These are phyloP conservation scores for Thymelicus sylvestris DNA, from an alignment of 2,888 invertebrate genomes.

Conservation along the genomic window DNA sequence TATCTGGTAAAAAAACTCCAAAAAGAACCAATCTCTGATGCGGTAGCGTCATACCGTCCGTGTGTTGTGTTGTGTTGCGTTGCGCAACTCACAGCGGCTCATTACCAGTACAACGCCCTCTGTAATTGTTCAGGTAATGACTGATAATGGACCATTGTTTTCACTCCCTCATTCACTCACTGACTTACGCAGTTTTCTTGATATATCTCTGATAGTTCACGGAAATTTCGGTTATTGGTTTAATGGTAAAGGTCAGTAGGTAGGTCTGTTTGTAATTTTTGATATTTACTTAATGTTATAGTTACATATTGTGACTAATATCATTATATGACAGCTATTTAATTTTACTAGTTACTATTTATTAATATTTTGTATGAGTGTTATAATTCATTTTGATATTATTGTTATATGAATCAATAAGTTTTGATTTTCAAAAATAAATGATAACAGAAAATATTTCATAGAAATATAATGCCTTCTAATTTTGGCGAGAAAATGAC, in stretches of 20 bases:
- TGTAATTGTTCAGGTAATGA: conserved; percentile 61
- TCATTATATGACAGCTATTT: too few species aligned
- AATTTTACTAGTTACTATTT: too few species aligned
- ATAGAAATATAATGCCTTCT: too few species aligned
- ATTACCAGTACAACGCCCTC: conserved; percentile 55
- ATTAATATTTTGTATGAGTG: too few species aligned
- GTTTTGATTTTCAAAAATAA: too few species aligned
- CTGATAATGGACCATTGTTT: conserved; percentile 60
- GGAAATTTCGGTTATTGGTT: conserved; percentile 6
- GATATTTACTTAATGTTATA: too few species aligned
- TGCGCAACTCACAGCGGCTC: conserved; percentile 35
- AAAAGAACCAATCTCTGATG: neutral
- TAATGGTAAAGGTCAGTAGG: neutral
- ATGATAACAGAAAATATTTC: too few species aligned
- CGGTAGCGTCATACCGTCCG: too few species aligned
- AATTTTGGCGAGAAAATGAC: conserved; percentile 9
- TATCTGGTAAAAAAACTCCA: neutral
- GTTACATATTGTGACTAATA: too few species aligned
- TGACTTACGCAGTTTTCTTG: conserved; percentile 1
- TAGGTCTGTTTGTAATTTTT: too few species aligned
- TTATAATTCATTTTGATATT: too few species aligned
- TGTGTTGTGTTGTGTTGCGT: conserved; percentile 10
- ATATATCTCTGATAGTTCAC: conserved; percentile 4
- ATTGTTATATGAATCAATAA: too few species aligned
- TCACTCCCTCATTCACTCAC: conserved; percentile 46